Base-by-base conservation (phyloP, 2,113 vertebrate genomes). In the Pangasianodon hypophthalmus region DNA sequence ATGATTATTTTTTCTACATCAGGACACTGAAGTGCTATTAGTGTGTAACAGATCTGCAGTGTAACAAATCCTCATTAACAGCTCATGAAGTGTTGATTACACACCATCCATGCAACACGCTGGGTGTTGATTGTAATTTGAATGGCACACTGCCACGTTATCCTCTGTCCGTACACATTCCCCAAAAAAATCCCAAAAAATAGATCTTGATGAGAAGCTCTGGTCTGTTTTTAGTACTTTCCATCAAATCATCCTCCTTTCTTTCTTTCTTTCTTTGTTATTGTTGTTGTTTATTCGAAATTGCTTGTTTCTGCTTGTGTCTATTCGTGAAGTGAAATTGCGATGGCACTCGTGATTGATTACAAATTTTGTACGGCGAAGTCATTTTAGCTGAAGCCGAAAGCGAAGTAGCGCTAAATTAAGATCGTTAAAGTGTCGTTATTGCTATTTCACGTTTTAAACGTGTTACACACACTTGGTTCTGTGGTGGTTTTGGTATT, bases 21-120 rank as follows among this genome's bases (percentile, higher is more conserved):
- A 84, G 92, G 88, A 90, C 41, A 48, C 52, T 69, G 24, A 85
- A 87, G 56, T 44, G 84, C 83, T 86, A 83, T 93, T 92, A 87
- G 87, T 88, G 58, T 90, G 62, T 86, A 91, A 87, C 87, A 64
- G 77, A 89, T 89, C 67, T 82, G 90, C 60, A 62, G 58, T 21
- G 79, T 84, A 83, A 90, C 77, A 80, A 92, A 90, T 89, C 87
- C 83, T 92, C 71, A 56, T 89, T 92, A 89, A 87, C 87, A 87
- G 88, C 64, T 81, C 46, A 26, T 46, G 44, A 83, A 88, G 86
- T 73, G 80, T 91, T 91, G 88, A 91, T 92, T 88, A 88, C 77
- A 84, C 71, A 4, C 50, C 46, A 21, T 50, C 71, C 62, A 86
- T 32, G 41, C 37, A 67, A 71, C 62, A 81, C 29, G n/a, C 58